Base-by-base conservation (phyloP, 2,797 vertebrate genomes). In the Apodemus agrarius region DNA sequence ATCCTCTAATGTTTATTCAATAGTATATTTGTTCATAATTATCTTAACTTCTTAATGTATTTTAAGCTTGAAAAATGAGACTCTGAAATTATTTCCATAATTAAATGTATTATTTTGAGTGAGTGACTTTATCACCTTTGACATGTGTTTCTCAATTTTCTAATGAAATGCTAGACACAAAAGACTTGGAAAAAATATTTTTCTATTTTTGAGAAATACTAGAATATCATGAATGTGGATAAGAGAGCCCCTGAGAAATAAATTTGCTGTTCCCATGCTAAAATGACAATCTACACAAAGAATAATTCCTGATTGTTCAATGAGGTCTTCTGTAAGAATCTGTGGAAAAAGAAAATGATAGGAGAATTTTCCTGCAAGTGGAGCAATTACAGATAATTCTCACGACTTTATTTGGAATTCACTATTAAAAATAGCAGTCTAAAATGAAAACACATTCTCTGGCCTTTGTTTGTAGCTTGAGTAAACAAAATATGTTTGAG, bases 341-440 rank as follows among this genome's bases (percentile, higher is more conserved):
- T 57, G 81, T 85, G 21, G 40, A 74, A 91, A 74, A 65, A 94
- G 19, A n/a, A 54, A 40, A 86, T 21, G 8, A 82, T 75, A 26
- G 49, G 26, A 80, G 85, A 92, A 46, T 37, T 24, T 22, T 8
- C 37, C 21, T 93, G 54, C 10, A 89, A 82, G 85, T 4, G 1
- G 43, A 92, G 14, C 29, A 14, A 59, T 49, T 61, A 46, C 13
- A 61, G 74, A 96, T 17, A 78, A 63, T 89, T 85, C 89, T 84
- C 61, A 59, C 11, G 43, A 3, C 40, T 74, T 43, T 79, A 49
- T 90, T 63, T 74, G 75, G 29, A 74, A n/a, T 29, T 63, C 1
- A 43, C 1, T 72, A 7, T 59, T 95, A 89, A 61, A 94, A 93
- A 96, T 26, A 86, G 61, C 37, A 93, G 52, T 91, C 61, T 54